Evolutionary conservation across 2,113 vertebrate genomes (phyloP), one percentile per base, ranked within the genome.

Genomic region (Caloenas nicobarica): DNA sequence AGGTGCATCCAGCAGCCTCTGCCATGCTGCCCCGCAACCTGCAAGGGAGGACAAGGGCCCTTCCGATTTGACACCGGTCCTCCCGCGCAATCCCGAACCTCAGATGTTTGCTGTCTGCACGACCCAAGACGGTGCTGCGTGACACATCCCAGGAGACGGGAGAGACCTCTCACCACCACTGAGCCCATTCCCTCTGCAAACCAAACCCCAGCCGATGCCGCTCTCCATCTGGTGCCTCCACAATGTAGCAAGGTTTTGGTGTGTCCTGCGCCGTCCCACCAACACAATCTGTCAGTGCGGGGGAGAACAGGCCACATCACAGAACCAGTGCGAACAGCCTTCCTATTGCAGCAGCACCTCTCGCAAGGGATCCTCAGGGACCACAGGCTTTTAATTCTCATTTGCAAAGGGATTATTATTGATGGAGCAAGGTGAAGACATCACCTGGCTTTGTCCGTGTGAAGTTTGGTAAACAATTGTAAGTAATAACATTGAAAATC

Each of bases 221-320:
- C 3, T 34, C 36, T 76, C 76, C 71, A 31, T 16, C 71, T n/a
- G 22, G 36, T 66, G 51, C 23, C 61, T 78, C 42, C 51, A 46
- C 0, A 0, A 57, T 1, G 12, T 0, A 31, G 23, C 2, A 1
- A 71, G 51, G 34, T 62, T 68, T 60, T 66, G 42, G 33, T 33
- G 65, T 21, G 77, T 83, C 76, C 70, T 83, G 61, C 40, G 4
- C 58, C 36, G 31, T 64, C 38, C 61, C 42, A 38, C 36, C 42
- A 58, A 24, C 72, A 61, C 34, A 80, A 10, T 12, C 81, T 77
- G 86, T 48, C 29, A 40, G 25, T 6, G 22, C 0, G 2, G 66
- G n/a, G 40, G 10, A 54, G 81, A 92, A 31, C 0, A 5, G 38
- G 60, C 18, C 73, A 76, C 51, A 23, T 65, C 15, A 31, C 2